Conservation (phyloP, 2,113 vertebrate genomes). For the Canis aureus region DNA sequence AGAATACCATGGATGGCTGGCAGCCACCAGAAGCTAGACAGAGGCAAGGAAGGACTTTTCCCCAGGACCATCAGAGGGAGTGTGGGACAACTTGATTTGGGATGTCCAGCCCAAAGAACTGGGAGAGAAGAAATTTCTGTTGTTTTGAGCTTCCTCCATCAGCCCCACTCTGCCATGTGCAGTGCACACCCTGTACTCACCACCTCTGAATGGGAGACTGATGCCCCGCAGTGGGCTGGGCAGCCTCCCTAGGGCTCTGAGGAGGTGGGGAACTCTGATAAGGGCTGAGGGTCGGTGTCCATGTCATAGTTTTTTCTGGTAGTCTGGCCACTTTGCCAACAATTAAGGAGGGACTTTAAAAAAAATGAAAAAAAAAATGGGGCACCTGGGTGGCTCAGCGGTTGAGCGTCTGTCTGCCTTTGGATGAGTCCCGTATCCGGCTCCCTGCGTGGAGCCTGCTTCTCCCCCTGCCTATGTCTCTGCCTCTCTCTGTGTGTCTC, state of each 20-base stretch:
- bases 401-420: no score
- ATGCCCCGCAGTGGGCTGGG: background rate
- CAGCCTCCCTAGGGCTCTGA: background rate
- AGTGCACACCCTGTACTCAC: background rate
- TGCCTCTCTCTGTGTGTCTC: no score
- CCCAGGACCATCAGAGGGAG: background rate
- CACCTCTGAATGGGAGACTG: fast-evolving
- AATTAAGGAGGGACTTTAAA: background rate
- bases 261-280: background rate
- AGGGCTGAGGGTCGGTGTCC: background rate
- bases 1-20: no score
- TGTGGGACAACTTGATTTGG: background rate
- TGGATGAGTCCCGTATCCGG: no score
- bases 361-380: background rate
- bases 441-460: no score
- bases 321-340: background rate
- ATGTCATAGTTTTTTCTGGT: background rate
- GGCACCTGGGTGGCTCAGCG: no score
- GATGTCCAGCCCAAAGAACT: background rate
- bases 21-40: background rate
- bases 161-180: background rate
- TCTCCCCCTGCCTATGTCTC: no score
- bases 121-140: background rate
- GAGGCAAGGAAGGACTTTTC: background rate
- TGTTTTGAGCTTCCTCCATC: background rate